A percentile compares a stretch with the other conserved stretches of the same genome.
phyloP scores from a whole-genome alignment of 2,113 vertebrate genomes.

The Corythaixoides concolor region DNA sequence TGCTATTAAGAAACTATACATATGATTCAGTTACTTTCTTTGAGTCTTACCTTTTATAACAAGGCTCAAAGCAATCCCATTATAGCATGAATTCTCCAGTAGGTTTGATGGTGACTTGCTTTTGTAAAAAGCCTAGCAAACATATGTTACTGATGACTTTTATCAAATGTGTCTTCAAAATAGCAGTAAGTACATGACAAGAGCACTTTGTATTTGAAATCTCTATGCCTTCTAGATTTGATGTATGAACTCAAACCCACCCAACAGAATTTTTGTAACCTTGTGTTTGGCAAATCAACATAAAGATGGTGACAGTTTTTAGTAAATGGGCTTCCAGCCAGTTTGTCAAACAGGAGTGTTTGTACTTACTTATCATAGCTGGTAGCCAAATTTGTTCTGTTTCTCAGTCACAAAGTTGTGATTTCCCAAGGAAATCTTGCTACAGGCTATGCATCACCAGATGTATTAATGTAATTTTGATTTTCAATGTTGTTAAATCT shows the following conservation, averaged over 20 bases:
- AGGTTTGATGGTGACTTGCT: background rate
- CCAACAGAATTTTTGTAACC: background rate
- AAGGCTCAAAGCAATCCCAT: background rate
- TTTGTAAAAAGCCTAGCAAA: background rate
- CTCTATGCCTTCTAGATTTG: background rate
- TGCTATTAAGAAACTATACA: background rate
- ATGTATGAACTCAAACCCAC: background rate
- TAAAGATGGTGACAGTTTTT: background rate
- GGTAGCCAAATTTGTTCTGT: background rate
- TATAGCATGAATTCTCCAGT: background rate
- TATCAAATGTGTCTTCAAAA: background rate
- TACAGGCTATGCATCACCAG: background rate
- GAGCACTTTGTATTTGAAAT: background rate
- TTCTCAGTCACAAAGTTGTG: background rate
- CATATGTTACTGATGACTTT: background rate
- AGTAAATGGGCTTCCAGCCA: background rate
- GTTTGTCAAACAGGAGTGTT: background rate
- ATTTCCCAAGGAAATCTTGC: background rate
- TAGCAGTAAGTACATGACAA: background rate
- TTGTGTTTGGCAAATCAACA: background rate
- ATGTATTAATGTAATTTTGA: background rate
- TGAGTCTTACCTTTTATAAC: background rate
- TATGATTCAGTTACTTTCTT: background rate
- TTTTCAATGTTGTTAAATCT: background rate
- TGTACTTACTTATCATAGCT: background rate